These are phyloP conservation scores for Falco columbarius DNA, from an alignment of 2,797 vertebrate genomes.

Conservation along the genomic window DNA sequence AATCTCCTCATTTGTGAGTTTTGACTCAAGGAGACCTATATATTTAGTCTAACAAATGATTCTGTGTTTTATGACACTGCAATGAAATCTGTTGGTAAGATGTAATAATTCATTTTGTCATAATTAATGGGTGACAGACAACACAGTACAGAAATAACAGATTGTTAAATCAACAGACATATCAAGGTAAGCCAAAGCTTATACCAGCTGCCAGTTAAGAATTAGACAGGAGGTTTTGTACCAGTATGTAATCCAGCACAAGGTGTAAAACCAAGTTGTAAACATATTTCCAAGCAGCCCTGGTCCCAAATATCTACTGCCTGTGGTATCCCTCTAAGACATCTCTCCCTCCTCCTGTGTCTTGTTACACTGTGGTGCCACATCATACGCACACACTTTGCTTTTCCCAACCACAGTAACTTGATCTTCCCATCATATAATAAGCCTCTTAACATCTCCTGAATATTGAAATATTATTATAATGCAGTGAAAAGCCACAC, in stretches of 20 bases:
- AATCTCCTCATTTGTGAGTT: not conserved
- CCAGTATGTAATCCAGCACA: not conserved
- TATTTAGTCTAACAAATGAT: conserved; percentile 23
- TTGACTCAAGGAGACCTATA: not conserved
- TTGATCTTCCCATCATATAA: not conserved
- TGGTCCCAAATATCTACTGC: not conserved
- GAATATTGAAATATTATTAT: not conserved
- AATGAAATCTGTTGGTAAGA: conserved; percentile 1
- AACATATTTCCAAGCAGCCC: not conserved
- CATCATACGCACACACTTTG: not conserved
- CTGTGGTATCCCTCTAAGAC: not conserved
- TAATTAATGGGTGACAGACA: not conserved
- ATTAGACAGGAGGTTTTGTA: not conserved
- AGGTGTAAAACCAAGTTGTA: not conserved
- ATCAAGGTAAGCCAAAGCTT: not conserved
- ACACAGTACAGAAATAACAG: not conserved
- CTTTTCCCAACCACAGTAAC: not conserved
- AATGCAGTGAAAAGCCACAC: not conserved
- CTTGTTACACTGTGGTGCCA: not conserved
- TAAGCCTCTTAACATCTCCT: not conserved
- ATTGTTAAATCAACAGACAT: not conserved
- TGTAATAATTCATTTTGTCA: not conserved
- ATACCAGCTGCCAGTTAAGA: not conserved
- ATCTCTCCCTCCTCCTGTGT: not conserved
- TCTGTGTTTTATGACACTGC: not conserved